Conservation (phyloP, 1,140 invertebrate species). For the Drosophila auraria region DNA sequence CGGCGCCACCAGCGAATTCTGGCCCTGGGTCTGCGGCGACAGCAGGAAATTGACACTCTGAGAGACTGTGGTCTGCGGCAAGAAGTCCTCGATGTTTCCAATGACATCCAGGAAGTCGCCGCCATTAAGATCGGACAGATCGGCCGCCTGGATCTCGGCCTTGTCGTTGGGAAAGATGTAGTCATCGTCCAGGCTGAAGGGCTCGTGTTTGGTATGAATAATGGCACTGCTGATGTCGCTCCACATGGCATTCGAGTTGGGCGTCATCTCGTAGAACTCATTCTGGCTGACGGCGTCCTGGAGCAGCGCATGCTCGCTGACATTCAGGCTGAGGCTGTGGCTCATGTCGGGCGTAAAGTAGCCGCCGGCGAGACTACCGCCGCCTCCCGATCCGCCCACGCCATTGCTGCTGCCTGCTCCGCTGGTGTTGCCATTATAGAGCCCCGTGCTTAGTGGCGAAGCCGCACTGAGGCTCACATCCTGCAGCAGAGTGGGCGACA, state of each 20-base stretch:
- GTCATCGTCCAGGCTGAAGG: slow-evolving; percentile 93
- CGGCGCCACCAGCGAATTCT: slow-evolving; percentile 79
- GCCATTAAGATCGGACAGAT: slow-evolving; percentile 94
- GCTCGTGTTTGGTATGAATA: slow-evolving; percentile 87
- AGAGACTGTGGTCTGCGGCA: slow-evolving; percentile 86
- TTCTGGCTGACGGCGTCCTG: slow-evolving; percentile 47
- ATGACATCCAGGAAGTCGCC: slow-evolving; percentile 92
- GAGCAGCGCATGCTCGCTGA: slow-evolving; percentile 61
- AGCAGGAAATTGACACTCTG: slow-evolving; percentile 85
- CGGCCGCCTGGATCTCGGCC: slow-evolving; percentile 93
- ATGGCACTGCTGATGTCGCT: slow-evolving; percentile 84
- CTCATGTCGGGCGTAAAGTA: slow-evolving; percentile 61
- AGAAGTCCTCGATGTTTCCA: slow-evolving; percentile 92
- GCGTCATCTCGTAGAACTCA: slow-evolving; percentile 66
- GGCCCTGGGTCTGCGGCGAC: slow-evolving; percentile 61
- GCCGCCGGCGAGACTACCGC: slow-evolving; percentile 2
- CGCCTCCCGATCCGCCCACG: slow-evolving; percentile 2
- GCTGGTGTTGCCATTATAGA: slow-evolving; percentile 64
- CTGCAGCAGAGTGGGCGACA: slow-evolving; percentile 80
- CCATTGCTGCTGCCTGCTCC: slow-evolving; percentile 27
- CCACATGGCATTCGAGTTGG: slow-evolving; percentile 84
- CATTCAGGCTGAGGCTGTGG: slow-evolving; percentile 58
- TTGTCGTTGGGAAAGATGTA: slow-evolving; percentile 96
- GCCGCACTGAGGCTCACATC: slow-evolving; percentile 76
- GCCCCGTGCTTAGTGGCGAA: slow-evolving; percentile 52